These are phyloP conservation scores for Moxostoma hubbsi DNA, from an alignment of 2,797 vertebrate species.

Conservation along the genomic window DNA sequence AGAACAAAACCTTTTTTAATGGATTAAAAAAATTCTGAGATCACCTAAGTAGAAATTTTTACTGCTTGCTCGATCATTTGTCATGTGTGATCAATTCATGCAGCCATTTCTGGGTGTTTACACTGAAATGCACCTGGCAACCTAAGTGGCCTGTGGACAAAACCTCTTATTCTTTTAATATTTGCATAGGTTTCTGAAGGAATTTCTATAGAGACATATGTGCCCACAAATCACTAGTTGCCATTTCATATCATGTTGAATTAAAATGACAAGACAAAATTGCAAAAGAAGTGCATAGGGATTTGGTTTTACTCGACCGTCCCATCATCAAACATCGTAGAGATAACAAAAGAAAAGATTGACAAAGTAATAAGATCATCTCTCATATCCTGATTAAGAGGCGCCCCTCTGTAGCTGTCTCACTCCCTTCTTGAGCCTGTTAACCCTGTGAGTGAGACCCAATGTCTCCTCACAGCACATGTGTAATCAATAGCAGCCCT, in stretches of 20 bases:
- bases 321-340: conserved; percentile 23
- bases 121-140: neutral
- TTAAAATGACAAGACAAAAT: too few relatives aligned
- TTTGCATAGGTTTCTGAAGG: neutral
- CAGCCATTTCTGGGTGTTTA: neutral
- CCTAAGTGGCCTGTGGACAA: too few relatives aligned
- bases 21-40: too few relatives aligned
- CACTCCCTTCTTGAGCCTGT: conserved; percentile 45
- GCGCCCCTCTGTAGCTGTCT: conserved; percentile 42
- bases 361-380: conserved; percentile 45
- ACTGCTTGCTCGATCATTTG: too few relatives aligned
- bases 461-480: conserved; percentile 49
- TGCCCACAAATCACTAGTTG: too few relatives aligned
- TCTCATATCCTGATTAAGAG: conserved; percentile 52
- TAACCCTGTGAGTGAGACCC: conserved; percentile 46
- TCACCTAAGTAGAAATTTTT: too few relatives aligned
- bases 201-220: too few relatives aligned
- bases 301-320: conserved; percentile 6
- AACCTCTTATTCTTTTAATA: neutral
- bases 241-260: too few relatives aligned
- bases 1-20: too few relatives aligned
- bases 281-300: neutral
- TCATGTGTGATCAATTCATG: neutral
- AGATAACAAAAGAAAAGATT: conserved; percentile 26
- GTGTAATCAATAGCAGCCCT: conserved; percentile 57